Evolutionary conservation across 2,888 invertebrate genomes (phyloP), one percentile per base, ranked within the genome.

Genomic region (Coleophora deauratella): DNA sequence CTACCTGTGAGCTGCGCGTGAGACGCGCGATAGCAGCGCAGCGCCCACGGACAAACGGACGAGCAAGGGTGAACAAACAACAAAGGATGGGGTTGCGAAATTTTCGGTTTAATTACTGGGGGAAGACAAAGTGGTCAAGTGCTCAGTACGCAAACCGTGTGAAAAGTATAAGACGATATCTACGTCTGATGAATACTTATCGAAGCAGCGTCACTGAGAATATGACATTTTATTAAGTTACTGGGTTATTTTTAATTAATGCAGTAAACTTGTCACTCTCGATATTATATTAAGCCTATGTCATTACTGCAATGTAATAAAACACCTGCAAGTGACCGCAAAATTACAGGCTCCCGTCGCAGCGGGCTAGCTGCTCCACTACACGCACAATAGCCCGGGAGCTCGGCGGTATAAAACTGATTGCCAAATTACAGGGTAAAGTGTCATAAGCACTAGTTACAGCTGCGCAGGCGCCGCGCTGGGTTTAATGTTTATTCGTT

Each of bases 341-440:
- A 77, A 74, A 82, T 82, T 77, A 78, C 63, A 72, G 72, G 71
- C 60, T 74, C 62, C 55, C 46, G 55, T 59, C 72, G 45, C 77
- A 75, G 77, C 75, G 57, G 72, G 76, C 62, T 57, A 57, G 64
- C 58, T 50, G 42, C 45, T 45, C 49, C 49, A 55, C 51, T 46
- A 44, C 50, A 45, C 44, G 46, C 50, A 77, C 76, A 74, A 80
- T 72, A 59, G 70, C 59, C 50, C 62, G 44, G 61, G 55, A 59
- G 57, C 58, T 51, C 55, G 56, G 63, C 53, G 59, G 62, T 57
- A 62, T 51, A 57, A 57, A 63, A 60, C 61, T 72, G 72, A 79
- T 78, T 71, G 73, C 74, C 78, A 80, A 82, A 84, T 82, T 80
- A 73, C 67, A 75, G 80, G 82, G 77, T 80, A 66, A 72, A 62